Evolutionary conservation across 2,888 invertebrate species (phyloP).

Genomic region (Microctonus brassicae): DNA sequence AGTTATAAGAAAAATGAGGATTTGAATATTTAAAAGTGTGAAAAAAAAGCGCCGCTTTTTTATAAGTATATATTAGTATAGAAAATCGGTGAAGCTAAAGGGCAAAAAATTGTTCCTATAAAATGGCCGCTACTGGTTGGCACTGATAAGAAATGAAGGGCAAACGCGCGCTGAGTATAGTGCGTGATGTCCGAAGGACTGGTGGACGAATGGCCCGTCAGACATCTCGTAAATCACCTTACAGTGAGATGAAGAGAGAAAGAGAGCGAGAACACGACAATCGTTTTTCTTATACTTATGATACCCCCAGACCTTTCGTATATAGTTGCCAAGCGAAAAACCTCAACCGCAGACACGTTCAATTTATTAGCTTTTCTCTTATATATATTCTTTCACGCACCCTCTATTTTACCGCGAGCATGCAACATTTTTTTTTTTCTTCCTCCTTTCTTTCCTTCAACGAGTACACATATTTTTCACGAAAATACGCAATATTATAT

Average conservation of each 20-base stretch:
- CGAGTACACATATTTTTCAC: background rate
- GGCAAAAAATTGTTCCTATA: too few species aligned
- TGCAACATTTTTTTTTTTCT: background rate
- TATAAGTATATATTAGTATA: too few species aligned
- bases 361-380: slow-evolving; percentile 19
- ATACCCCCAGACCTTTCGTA: slow-evolving; percentile 4
- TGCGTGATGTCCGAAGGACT: slow-evolving; percentile 57
- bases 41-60: slow-evolving; percentile 36
- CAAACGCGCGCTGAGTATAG: too few species aligned
- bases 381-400: background rate
- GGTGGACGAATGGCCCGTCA: slow-evolving; percentile 69
- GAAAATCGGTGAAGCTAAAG: too few species aligned
- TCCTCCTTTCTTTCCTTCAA: background rate
- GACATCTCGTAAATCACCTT: slow-evolving; percentile 69
- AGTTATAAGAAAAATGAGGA: slow-evolving; percentile 14
- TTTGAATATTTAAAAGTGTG: slow-evolving; percentile 18
- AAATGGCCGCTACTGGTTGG: slow-evolving; percentile 62
- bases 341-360: slow-evolving; percentile 7
- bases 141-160: slow-evolving; percentile 55
- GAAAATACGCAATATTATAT: too few species aligned
- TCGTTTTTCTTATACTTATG: slow-evolving; percentile 43
- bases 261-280: slow-evolving; percentile 55
- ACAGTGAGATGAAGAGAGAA: too few species aligned
- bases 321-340: slow-evolving; percentile 19
- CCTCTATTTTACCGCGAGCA: background rate